Conservation (phyloP, 2,113 vertebrate genomes). For the Calyptommatus sinebrachiatus region DNA sequence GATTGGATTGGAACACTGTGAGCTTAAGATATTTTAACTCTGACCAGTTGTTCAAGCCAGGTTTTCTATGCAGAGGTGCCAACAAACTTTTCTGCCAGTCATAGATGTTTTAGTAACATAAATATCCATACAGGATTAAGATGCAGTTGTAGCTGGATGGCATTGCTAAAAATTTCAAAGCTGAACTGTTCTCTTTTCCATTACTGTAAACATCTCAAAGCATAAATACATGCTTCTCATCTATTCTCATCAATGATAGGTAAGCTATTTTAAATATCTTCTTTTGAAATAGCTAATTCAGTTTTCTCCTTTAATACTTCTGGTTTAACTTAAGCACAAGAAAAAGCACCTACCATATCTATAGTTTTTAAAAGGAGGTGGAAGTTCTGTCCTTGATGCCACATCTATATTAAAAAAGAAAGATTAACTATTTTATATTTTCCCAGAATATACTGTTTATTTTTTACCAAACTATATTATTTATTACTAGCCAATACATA, state of each 20-base stretch:
- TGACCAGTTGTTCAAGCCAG: too few species aligned
- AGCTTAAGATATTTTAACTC: too few species aligned
- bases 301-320: background rate
- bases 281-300: background rate
- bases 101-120: too few species aligned
- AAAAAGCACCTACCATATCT: constrained; percentile 77
- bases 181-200: too few species aligned
- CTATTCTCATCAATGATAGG: too few species aligned
- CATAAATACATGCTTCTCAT: background rate
- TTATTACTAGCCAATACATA: too few species aligned
- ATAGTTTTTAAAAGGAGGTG: constrained; percentile 85
- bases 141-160: too few species aligned
- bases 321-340: constrained; percentile 24
- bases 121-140: too few species aligned
- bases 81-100: too few species aligned
- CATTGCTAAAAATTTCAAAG: too few species aligned
- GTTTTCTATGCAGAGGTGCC: too few species aligned
- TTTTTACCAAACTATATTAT: background rate
- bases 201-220: background rate
- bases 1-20: too few species aligned
- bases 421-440: constrained; percentile 1
- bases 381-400: constrained; percentile 74
- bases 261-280: background rate
- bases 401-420: constrained; percentile 73
- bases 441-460: background rate